phyloP scores from a whole-genome alignment of 1,140 invertebrate species.

The Drosophila lacteicornis region DNA sequence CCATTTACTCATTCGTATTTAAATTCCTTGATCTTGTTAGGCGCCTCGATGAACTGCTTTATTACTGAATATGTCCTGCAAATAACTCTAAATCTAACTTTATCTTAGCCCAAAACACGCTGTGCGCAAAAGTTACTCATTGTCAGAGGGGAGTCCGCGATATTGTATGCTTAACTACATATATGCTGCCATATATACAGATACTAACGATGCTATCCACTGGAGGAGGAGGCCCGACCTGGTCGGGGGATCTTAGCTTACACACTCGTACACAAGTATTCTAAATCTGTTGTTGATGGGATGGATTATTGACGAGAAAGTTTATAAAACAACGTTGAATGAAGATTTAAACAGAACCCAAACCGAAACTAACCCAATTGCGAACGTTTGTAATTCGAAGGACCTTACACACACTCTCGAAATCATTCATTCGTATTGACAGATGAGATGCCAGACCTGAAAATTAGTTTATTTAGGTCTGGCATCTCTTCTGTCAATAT shows the following conservation, averaged over 20 bases:
- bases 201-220: conserved; percentile 56
- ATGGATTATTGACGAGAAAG: conserved; percentile 59
- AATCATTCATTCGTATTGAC: too few relatives aligned
- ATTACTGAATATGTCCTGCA: conserved; percentile 62
- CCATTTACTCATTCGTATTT: conserved; percentile 42
- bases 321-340: conserved; percentile 80
- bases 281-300: conserved; percentile 69
- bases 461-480: too few relatives aligned
- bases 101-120: conserved; percentile 42
- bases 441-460: too few relatives aligned
- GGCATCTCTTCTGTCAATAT: too few relatives aligned
- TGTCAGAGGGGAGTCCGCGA: conserved; percentile 11
- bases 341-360: conserved; percentile 45
- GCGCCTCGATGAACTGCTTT: conserved; percentile 62
- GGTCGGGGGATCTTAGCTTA: conserved; percentile 54
- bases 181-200: conserved; percentile 77
- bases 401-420: too few relatives aligned
- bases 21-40: conserved; percentile 28
- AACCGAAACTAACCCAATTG: neutral
- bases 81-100: conserved; percentile 45
- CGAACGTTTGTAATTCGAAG: conserved; percentile 22
- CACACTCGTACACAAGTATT: conserved; percentile 56
- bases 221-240: conserved; percentile 39
- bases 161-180: conserved; percentile 71
- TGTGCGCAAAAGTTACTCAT: conserved; percentile 60